These are phyloP conservation scores for Napeogenes inachia DNA, from an alignment of 2,888 invertebrate genomes.

Conservation along the genomic window DNA sequence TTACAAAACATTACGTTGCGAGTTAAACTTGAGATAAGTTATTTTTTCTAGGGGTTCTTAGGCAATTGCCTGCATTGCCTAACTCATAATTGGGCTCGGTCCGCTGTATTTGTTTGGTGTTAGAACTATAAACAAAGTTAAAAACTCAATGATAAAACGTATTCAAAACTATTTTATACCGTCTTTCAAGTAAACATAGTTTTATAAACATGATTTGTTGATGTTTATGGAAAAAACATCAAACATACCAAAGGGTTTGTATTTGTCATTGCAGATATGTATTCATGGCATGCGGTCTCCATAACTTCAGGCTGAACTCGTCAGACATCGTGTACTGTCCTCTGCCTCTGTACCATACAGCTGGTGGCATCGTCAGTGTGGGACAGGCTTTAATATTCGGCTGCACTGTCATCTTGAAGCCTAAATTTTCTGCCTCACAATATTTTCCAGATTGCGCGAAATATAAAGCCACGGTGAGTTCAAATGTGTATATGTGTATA, in stretches of 20 bases:
- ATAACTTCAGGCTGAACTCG: constrained; percentile 79
- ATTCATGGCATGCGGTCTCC: constrained; percentile 85
- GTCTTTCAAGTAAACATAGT: neutral
- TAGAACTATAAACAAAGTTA: no score
- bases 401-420: constrained; percentile 87
- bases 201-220: constrained; percentile 3
- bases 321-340: constrained; percentile 92
- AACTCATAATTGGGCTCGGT: no score
- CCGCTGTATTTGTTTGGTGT: no score
- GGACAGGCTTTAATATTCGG: constrained; percentile 90
- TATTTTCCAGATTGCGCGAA: constrained; percentile 96
- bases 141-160: no score
- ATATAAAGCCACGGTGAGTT: constrained; percentile 94
- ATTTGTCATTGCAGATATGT: constrained; percentile 78
- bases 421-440: constrained; percentile 95
- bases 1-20: no score
- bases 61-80: no score
- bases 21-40: no score
- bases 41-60: no score
- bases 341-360: constrained; percentile 97
- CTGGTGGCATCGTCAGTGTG: constrained; percentile 91
- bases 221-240: no score
- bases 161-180: no score
- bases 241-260: neutral
- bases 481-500: neutral